Evolutionary conservation across 2,113 vertebrate species (phyloP).

Genomic region (Rhinoptilus africanus): DNA sequence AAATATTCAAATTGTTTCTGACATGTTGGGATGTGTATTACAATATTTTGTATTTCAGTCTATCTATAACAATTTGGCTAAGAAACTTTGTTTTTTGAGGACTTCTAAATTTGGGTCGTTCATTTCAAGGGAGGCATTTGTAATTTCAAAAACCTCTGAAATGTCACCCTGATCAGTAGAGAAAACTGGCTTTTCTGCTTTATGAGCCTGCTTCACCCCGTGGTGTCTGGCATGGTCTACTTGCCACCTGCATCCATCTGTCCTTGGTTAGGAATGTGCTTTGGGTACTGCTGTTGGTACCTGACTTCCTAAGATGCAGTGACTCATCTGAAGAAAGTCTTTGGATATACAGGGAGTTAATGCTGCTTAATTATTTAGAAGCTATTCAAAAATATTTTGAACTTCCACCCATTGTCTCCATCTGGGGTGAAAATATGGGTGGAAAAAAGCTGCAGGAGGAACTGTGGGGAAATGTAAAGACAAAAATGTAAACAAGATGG

Average conservation of each 20-base stretch:
- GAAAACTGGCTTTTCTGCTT: neutral
- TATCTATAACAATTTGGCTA: neutral
- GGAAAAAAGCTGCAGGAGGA: neutral
- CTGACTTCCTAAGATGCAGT: neutral
- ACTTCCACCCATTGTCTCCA: neutral
- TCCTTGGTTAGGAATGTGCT: neutral
- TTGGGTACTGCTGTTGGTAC: neutral
- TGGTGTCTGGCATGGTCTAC: conserved; percentile 9
- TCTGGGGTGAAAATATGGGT: neutral
- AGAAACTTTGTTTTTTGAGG: neutral
- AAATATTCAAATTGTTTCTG: neutral
- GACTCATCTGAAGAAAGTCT: neutral
- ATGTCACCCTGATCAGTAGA: neutral
- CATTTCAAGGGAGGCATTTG: neutral
- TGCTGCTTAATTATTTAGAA: neutral
- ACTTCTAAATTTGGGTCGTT: neutral
- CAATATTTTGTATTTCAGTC: neutral
- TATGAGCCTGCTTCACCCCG: neutral
- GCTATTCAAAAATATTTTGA: neutral
- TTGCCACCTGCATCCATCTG: conserved; percentile 46
- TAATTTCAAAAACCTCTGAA: neutral
- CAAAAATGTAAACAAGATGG: neutral
- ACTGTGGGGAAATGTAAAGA: neutral
- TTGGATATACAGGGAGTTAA: neutral
- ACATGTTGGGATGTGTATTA: neutral